A percentile compares a stretch with the other conserved stretches of the same genome.
Conservation (phyloP, 1,140 invertebrate genomes). For the Euglossa dilemma region DNA sequence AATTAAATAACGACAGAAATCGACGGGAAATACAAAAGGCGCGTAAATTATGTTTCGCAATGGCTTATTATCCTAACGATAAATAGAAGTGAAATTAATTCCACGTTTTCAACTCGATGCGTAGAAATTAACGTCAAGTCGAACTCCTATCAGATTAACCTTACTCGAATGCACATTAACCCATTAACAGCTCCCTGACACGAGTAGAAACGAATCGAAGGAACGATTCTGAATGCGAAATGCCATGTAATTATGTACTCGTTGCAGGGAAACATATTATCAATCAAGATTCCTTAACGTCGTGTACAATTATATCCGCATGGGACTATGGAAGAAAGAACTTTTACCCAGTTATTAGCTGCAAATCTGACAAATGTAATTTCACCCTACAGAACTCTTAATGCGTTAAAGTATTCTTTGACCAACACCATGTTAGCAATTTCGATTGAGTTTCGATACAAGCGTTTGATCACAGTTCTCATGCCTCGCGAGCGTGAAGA, state of each 20-base stretch:
- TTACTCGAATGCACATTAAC: neutral
- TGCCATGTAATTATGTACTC: neutral
- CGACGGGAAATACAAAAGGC: no score
- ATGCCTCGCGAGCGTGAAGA: neutral
- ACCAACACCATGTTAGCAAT: neutral
- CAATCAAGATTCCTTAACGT: neutral
- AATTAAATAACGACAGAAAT: no score
- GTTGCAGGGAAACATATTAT: neutral
- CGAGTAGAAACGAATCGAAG: neutral
- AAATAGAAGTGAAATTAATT: no score
- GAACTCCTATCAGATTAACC: neutral
- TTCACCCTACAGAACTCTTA: neutral
- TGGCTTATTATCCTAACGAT: no score
- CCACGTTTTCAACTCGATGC: no score
- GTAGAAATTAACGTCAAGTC: neutral
- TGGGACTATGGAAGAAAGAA: neutral
- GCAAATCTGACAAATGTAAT: neutral
- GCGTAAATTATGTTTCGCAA: no score
- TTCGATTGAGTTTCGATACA: neutral
- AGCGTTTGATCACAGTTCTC: neutral
- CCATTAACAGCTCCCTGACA: neutral
- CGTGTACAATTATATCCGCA: neutral
- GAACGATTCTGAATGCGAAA: neutral
- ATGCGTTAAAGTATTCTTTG: neutral
- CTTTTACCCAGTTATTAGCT: neutral